Conservation (phyloP, 1,140 invertebrate species). For the Zophobas atratus region DNA sequence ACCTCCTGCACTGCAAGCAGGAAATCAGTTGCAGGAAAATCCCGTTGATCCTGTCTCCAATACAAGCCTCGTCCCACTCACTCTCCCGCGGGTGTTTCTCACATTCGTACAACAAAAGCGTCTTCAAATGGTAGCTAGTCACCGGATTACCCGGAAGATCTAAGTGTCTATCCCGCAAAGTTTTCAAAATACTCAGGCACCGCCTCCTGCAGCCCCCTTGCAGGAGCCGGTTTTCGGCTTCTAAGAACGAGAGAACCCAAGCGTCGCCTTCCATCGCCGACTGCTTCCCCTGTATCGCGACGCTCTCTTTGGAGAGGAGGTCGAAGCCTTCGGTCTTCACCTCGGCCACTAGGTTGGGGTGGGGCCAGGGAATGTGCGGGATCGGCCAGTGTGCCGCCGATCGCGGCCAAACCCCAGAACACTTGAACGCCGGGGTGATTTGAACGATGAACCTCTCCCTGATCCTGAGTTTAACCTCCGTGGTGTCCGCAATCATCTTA, state of each 20-base stretch:
- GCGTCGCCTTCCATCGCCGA: conserved; percentile 96
- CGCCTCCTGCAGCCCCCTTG: conserved; percentile 83
- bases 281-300: conserved; percentile 86
- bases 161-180: conserved; percentile 89
- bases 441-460: conserved; percentile 93
- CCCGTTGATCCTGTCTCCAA: conserved; percentile 95
- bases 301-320: conserved; percentile 89
- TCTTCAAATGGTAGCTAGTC: conserved; percentile 91
- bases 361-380: conserved; percentile 91
- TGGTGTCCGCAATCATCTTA: conserved; percentile 95
- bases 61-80: conserved; percentile 93
- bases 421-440: conserved; percentile 96
- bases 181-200: conserved; percentile 91
- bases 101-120: conserved; percentile 92
- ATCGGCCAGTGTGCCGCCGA: conserved; percentile 95
- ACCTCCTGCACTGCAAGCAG: conserved; percentile 93
- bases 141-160: conserved; percentile 92
- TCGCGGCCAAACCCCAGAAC: conserved; percentile 93
- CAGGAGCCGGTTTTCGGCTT: conserved; percentile 89
- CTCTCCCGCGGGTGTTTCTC: conserved; percentile 94
- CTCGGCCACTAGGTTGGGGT: conserved; percentile 90
- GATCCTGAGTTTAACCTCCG: conserved; percentile 90
- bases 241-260: conserved; percentile 92
- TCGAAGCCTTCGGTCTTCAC: conserved; percentile 96
- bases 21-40: conserved; percentile 96